phyloP scores from a whole-genome alignment of 1,140 invertebrate species.

The Penaeus indicus region DNA sequence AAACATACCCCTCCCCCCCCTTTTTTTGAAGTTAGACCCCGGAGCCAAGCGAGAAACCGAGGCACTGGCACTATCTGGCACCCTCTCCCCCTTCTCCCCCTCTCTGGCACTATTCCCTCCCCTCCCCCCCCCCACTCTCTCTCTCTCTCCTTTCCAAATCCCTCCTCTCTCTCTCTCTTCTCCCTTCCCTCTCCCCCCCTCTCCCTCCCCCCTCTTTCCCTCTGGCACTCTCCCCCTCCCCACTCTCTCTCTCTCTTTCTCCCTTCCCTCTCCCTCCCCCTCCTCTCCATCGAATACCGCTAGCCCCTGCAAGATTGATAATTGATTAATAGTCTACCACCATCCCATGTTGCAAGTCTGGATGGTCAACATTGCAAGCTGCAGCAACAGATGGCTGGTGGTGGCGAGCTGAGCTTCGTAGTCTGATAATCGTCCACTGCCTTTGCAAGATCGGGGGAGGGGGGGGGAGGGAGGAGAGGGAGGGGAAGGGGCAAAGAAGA shows the following conservation, averaged over 20 bases:
- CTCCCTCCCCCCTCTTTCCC: background rate
- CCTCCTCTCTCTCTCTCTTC: background rate
- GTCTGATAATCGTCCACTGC: too few relatives aligned
- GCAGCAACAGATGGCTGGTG: conserved; percentile 31
- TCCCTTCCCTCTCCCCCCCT: background rate
- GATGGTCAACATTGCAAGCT: background rate
- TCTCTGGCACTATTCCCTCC: background rate
- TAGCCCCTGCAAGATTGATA: conserved; percentile 30
- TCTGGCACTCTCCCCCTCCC: background rate
- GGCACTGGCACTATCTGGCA: background rate
- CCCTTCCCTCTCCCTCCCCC: background rate
- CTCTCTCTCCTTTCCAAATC: background rate
- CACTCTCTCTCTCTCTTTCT: background rate
- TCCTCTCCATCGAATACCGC: background rate
- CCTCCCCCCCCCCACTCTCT: background rate
- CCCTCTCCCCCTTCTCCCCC: background rate
- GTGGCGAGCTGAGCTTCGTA: background rate
- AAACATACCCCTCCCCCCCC: too few relatives aligned
- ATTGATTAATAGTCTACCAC: conserved; percentile 45
- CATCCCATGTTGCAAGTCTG: background rate
- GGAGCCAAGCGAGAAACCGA: too few relatives aligned
- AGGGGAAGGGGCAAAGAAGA: too few relatives aligned
- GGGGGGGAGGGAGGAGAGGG: too few relatives aligned
- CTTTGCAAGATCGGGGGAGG: too few relatives aligned
- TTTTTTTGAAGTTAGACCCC: too few relatives aligned